These are phyloP conservation scores for Xiphophorus hellerii DNA, from an alignment of 2,113 vertebrate genomes.

Conservation along the genomic window DNA sequence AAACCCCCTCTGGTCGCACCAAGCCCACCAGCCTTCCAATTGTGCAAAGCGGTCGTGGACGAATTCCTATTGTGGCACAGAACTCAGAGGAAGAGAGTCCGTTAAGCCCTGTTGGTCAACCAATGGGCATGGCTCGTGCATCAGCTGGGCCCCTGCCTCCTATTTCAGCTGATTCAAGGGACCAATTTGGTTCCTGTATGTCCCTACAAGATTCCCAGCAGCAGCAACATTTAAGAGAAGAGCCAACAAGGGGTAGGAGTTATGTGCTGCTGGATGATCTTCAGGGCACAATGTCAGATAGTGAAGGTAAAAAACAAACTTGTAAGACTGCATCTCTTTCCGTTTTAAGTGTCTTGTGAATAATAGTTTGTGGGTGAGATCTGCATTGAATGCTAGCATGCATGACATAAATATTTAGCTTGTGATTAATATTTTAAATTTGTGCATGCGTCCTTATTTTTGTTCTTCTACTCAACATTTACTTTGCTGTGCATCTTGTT, in stretches of 20 bases:
- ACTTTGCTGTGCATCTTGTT: constrained; percentile 74
- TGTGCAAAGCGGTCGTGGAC: constrained; percentile 92
- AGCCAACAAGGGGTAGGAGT: constrained; percentile 89
- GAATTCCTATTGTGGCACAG: constrained; percentile 96
- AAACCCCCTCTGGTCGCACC: constrained; percentile 89
- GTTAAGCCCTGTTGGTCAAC: constrained; percentile 95
- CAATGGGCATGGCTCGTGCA: constrained; percentile 99
- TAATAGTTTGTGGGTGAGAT: constrained; percentile 35
- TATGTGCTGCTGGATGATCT: constrained; percentile 98
- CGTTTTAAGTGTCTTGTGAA: constrained; percentile 25
- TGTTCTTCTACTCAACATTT: constrained; percentile 31
- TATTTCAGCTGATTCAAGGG: constrained; percentile 96
- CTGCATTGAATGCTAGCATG: constrained; percentile 44
- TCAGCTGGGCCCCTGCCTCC: constrained; percentile 96
- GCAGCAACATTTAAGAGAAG: constrained; percentile 96
- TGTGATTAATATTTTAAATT: constrained; percentile 15
- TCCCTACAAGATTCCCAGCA: constrained; percentile 92
- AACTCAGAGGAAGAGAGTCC: constrained; percentile 99
- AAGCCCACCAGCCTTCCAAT: constrained; percentile 98
- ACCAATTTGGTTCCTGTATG: constrained; percentile 98
- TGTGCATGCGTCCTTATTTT: constrained; percentile 53
- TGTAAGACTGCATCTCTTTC: constrained; percentile 14
- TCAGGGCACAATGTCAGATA: constrained; percentile 98
- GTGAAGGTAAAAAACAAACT: constrained; percentile 91
- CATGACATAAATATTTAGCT: constrained; percentile 2